A percentile compares a stretch with the other conserved stretches of the same genome.
Evolutionary conservation across 2,797 vertebrate genomes (phyloP).

Genomic region (Bradypus variegatus): DNA sequence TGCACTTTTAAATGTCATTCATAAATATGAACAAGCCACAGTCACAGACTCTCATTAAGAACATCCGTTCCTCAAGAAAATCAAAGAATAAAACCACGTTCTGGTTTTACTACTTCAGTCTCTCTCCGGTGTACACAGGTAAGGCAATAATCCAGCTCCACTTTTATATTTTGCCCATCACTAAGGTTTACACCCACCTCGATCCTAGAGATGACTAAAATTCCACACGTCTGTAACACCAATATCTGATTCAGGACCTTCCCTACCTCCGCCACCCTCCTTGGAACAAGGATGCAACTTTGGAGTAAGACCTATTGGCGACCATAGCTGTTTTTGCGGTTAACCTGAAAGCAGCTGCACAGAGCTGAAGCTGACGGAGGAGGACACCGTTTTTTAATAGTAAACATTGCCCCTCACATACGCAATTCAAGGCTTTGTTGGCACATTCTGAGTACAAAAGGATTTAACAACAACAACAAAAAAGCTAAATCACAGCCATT

Average conservation of each 20-base stretch:
- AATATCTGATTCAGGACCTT: background rate
- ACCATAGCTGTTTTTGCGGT: slow-evolving; percentile 18
- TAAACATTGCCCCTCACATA: slow-evolving; percentile 46
- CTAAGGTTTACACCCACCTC: background rate
- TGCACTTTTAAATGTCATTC: slow-evolving; percentile 30
- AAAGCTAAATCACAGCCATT: slow-evolving; percentile 36
- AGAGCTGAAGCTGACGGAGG: background rate
- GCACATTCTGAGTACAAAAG: slow-evolving; percentile 46
- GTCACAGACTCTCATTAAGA: background rate
- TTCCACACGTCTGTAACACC: background rate
- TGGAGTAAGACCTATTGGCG: slow-evolving; percentile 7
- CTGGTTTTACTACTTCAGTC: background rate
- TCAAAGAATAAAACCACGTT: slow-evolving; percentile 22
- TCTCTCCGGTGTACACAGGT: background rate
- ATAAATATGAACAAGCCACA: slow-evolving; percentile 12
- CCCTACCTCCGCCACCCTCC: background rate
- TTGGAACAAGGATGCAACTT: slow-evolving; percentile 52
- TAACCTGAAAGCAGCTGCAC: background rate
- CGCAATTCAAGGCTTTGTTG: slow-evolving; percentile 46
- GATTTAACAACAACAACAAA: background rate
- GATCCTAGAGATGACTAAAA: slow-evolving; percentile 40
- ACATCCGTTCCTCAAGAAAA: slow-evolving; percentile 8
- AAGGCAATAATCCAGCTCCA: background rate
- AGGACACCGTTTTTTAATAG: slow-evolving; percentile 19
- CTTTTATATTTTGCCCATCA: background rate